Conservation (phyloP, 2,797 vertebrate genomes). For the Loris lydekkerianus region DNA sequence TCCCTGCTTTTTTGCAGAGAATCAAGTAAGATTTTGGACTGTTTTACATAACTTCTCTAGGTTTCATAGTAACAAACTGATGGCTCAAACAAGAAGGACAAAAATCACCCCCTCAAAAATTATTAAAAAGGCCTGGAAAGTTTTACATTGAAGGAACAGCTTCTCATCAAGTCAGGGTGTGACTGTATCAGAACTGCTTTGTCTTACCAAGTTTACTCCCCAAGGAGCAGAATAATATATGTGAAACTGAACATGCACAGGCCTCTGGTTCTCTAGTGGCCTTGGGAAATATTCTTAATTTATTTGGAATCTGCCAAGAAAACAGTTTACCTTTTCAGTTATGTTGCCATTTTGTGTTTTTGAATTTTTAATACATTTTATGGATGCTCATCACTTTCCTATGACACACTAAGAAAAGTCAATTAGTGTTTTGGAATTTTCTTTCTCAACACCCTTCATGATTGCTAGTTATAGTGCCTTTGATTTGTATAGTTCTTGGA, state of each 20-base stretch:
- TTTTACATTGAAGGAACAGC: conserved; percentile 35
- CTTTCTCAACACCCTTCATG: conserved; percentile 19
- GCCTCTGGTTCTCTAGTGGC: neutral
- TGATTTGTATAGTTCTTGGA: conserved; percentile 19
- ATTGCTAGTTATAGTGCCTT: conserved; percentile 61
- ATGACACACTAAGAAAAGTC: conserved; percentile 62
- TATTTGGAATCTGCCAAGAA: conserved; percentile 69
- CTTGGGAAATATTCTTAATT: conserved; percentile 59
- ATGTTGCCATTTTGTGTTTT: conserved; percentile 60
- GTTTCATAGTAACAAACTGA: conserved; percentile 4
- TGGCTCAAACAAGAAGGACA: neutral
- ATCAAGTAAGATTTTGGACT: conserved; percentile 54
- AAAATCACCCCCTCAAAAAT: conserved; percentile 21
- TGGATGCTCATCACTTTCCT: conserved; percentile 63
- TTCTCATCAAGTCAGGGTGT: neutral
- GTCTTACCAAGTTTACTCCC: conserved; percentile 52
- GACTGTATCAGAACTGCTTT: neutral
- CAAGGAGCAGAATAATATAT: neutral
- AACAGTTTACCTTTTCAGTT: conserved; percentile 67
- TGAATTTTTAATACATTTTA: conserved; percentile 73
- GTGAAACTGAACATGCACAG: conserved; percentile 46
- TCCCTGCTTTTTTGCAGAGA: conserved; percentile 18
- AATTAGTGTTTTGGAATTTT: conserved; percentile 54
- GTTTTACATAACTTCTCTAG: conserved; percentile 43
- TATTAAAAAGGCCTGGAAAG: conserved; percentile 13